phyloP scores from a whole-genome alignment of 2,113 vertebrate genomes.

The Seriola aureovittata region DNA sequence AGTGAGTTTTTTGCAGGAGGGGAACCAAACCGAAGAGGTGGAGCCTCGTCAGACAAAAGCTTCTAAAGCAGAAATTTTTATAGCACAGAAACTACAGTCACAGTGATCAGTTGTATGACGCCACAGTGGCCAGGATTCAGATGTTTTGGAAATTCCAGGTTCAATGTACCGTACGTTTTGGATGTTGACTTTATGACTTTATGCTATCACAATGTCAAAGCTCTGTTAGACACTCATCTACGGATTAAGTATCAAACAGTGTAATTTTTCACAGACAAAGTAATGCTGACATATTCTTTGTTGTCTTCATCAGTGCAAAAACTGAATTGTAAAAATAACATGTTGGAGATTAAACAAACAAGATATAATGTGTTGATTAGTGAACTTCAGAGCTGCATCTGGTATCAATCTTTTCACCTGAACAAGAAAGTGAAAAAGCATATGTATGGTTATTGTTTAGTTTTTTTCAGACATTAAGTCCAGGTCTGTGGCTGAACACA shows the following conservation, averaged over 20 bases:
- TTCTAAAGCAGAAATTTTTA: conserved; percentile 11
- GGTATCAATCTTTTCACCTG: not conserved
- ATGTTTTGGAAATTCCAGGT: not conserved
- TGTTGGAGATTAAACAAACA: too few species aligned
- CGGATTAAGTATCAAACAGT: not conserved
- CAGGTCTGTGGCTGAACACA: too few species aligned
- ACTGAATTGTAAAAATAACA: too few species aligned
- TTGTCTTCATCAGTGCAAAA: not conserved
- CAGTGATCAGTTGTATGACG: not conserved
- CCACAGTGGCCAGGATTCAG: not conserved
- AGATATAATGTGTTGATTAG: not conserved
- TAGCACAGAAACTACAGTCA: not conserved
- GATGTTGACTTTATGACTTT: not conserved
- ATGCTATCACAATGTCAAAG: not conserved
- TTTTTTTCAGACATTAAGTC: too few species aligned
- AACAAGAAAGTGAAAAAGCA: not conserved
- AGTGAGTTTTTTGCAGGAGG: conserved; percentile 7
- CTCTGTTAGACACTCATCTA: not conserved
- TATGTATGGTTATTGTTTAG: too few species aligned
- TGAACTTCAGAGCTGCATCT: not conserved
- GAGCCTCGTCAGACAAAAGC: conserved; percentile 26
- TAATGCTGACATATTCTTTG: not conserved
- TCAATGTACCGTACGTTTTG: not conserved
- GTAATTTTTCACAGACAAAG: too few species aligned
- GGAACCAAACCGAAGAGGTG: conserved; percentile 13